Base-by-base conservation (phyloP, 2,797 vertebrate genomes). In the Falco naumanni region DNA sequence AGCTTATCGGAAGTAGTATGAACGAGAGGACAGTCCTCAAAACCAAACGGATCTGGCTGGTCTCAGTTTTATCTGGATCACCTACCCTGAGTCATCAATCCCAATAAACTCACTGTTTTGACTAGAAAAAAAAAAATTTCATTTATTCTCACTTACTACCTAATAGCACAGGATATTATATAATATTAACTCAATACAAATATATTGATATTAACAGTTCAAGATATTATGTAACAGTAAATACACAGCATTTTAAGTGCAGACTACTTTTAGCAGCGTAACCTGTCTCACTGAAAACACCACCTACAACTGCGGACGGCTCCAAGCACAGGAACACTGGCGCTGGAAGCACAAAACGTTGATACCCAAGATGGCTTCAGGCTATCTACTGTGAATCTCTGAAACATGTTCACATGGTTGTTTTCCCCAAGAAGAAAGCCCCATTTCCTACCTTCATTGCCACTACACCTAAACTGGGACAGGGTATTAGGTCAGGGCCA, bases 191-290 rank as follows among this genome's bases (percentile, higher is more conserved):
- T 65, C 26, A 37, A 17, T 37, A 61, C 24, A 57, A 53, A 48
- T 81, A 84, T 47, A n/a, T 16, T 68, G 9, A 60, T 51, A 78
- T 8, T 50, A 78, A 60, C 28, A 74, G 33, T 43, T 84, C 16
- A 54, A 76, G 43, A 61, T 53, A 53, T 13, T 76, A 54, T 3
- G 5, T 39, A 61, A 54, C 21, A 57, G 28, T 37, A 45, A 80
- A 90, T 68, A 81, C 18, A 51, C 12, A 87, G 69, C 33, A 57
- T 63, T 84, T 96, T 95, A 95, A 97, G 93, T 74, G 45, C 65
- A 66, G 77, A 71, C 47, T 63, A 54, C 82, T 69, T 87, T 29
- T 5, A 69, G 34, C 9, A 93, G 31, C 53, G 15, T 13, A 50
- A 37, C 18, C 26, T 69, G 10, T 37, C 19, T 66, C 54, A 48